These are phyloP conservation scores for Drosophila sechellia DNA, from an alignment of 1,140 invertebrate species.

Conservation along the genomic window DNA sequence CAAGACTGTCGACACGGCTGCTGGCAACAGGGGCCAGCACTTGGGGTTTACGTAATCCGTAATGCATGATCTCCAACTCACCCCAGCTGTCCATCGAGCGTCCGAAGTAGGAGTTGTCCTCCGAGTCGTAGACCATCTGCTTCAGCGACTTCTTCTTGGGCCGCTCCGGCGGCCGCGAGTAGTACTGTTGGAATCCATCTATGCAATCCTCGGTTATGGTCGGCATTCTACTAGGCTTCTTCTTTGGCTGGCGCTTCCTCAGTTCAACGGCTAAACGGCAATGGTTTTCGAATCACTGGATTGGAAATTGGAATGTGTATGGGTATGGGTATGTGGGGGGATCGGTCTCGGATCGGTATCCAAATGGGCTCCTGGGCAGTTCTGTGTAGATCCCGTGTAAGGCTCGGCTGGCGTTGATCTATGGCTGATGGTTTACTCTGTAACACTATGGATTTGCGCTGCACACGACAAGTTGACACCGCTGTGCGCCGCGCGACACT, in stretches of 20 bases:
- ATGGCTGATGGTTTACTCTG: neutral
- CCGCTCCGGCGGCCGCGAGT: conserved; percentile 86
- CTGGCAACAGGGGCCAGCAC: neutral
- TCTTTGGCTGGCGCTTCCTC: conserved; percentile 19
- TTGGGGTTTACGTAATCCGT: conserved; percentile 50
- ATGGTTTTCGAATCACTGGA: neutral
- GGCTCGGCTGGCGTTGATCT: conserved; percentile 4
- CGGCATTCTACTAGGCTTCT: conserved; percentile 61
- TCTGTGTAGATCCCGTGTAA: neutral
- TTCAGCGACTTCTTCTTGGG: conserved; percentile 87
- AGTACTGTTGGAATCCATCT: conserved; percentile 87
- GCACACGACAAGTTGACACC: conserved; percentile 63
- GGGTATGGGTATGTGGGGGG: neutral
- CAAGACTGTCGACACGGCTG: conserved; percentile 12
- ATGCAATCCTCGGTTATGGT: conserved; percentile 85
- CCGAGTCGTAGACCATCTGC: conserved; percentile 89
- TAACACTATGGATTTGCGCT: conserved; percentile 35
- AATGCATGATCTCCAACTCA: conserved; percentile 85
- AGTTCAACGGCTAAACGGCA: conserved; percentile 27
- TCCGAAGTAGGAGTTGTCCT: conserved; percentile 88
- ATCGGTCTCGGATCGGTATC: neutral
- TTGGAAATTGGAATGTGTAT: neutral
- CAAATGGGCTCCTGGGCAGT: neutral
- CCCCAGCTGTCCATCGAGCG: conserved; percentile 90
- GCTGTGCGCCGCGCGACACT: conserved; percentile 62